phyloP scores from a whole-genome alignment of 2,797 vertebrate genomes.

The Clarias platycephalus region DNA sequence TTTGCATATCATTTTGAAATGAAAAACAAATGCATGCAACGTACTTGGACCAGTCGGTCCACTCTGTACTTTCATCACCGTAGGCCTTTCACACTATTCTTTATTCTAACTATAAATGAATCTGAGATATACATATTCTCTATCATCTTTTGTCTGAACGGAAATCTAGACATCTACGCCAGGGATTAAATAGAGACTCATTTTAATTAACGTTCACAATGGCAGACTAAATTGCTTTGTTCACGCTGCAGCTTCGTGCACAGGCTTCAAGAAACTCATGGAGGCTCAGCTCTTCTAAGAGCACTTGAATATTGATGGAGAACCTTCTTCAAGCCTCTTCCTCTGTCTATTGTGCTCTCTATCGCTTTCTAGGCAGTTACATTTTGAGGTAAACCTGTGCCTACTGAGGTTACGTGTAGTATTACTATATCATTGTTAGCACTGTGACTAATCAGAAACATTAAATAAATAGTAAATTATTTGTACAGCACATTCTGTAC shows the following conservation, averaged over 20 bases:
- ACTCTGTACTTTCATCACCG: not conserved
- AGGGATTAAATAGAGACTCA: not conserved
- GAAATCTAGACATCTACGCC: not conserved
- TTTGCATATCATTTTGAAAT: conserved; percentile 24
- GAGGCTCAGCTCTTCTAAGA: conserved; percentile 17
- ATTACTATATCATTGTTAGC: not conserved
- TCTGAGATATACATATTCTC: not conserved
- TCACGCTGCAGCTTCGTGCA: not conserved
- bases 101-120: not conserved
- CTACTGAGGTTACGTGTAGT: not conserved
- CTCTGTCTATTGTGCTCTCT: not conserved
- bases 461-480: not conserved
- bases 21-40: conserved; percentile 30
- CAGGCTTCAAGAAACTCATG: conserved; percentile 9
- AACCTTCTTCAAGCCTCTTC: conserved; percentile 17
- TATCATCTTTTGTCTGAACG: not conserved
- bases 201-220: conserved; percentile 11
- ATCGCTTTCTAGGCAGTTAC: not conserved
- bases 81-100: not conserved
- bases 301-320: conserved; percentile 36
- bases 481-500: not conserved
- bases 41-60: not conserved
- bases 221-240: conserved; percentile 7
- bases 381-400: not conserved
- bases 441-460: not conserved